Percentiles rank a stretch among this genome's conserved stretches.
Evolutionary conservation across 2,888 invertebrate genomes (phyloP).

Genomic region (Lithophane socia): DNA sequence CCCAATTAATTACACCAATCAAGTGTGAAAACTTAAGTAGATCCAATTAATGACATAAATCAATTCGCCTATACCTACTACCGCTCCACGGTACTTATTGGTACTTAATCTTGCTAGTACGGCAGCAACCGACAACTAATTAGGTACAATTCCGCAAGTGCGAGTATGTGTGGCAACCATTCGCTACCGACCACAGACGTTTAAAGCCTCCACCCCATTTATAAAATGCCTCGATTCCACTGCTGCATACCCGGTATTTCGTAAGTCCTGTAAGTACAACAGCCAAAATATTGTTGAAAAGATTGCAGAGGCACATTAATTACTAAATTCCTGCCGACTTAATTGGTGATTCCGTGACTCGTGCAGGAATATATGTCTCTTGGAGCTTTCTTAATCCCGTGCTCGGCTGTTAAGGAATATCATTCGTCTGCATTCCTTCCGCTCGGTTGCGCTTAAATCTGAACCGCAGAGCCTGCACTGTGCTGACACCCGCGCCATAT

Average conservation of each 20-base stretch:
- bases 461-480: slow-evolving; percentile 65
- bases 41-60: slow-evolving; percentile 4
- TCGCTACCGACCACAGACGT: slow-evolving; percentile 21
- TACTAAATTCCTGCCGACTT: slow-evolving; percentile 60
- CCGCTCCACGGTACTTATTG: neutral
- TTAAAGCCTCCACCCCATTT: slow-evolving; percentile 27
- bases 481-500: slow-evolving; percentile 62
- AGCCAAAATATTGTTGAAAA: slow-evolving; percentile 49
- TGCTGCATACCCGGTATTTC: slow-evolving; percentile 2
- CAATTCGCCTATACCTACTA: neutral
- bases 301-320: slow-evolving; percentile 59
- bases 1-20: neutral
- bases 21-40: neutral
- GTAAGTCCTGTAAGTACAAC: slow-evolving; percentile 24
- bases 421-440: slow-evolving; percentile 74
- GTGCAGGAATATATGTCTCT: slow-evolving; percentile 67
- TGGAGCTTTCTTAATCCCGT: slow-evolving; percentile 69
- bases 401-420: slow-evolving; percentile 68
- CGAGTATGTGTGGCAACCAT: slow-evolving; percentile 10
- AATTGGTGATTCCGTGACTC: slow-evolving; percentile 69
- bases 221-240: slow-evolving; percentile 20
- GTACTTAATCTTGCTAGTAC: slow-evolving; percentile 12
- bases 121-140: slow-evolving; percentile 36
- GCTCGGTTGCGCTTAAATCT: slow-evolving; percentile 70
- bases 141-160: slow-evolving; percentile 41